Evolutionary conservation across 2,888 invertebrate genomes (phyloP), one percentile per base, ranked within the genome.

Genomic region (Drymonia ruficornis): DNA sequence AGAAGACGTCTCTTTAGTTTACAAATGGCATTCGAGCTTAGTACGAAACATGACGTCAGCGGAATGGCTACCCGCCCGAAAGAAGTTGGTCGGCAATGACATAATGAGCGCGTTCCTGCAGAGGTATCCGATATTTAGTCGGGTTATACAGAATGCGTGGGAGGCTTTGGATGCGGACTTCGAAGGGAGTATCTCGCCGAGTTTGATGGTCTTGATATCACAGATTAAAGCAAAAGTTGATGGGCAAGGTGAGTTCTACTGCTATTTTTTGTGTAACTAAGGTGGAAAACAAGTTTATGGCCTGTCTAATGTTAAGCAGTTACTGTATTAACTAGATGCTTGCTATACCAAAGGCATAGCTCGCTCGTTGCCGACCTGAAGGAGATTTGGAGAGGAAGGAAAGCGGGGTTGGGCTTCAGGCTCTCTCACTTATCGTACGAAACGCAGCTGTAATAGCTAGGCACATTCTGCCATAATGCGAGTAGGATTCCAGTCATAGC

Each of bases 11-110:
- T 84, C 92, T 15, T 86, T 94, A 23, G 93, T 96, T 45, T 93
- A 94, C 64, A 86, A 93, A 59, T 91, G 95, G 70, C 96, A 96
- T 84, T 92, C 94, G 0, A 87, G 82, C 16, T 93, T 96, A 34
- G 87, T 95, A 15, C 89, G 87, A 34, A 88, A 88, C n/a, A 93
- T 93, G 80, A 94, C 94, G 0, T 83, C 86, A 56, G 91, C 94
- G 0, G 94, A 95, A 80, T 96, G 96, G 96, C 72, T 95, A 64
- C 77, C 84, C 56, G 83, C 81, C 58, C 89, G 91, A 23, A 86
- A 87, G 65, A 91, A 83, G 66, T 73, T 94, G 56, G 81, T 91
- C 0, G 78, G 78, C 5, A 86, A 84, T 63, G 86, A 91, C 44
- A 86, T 89, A 0, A 62, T 83, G 0, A 84, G 75, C 49, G 93